Evolutionary conservation across 2,113 vertebrate species (phyloP), one percentile per base, ranked within the genome.

Genomic region (Pseudopipra pipra): DNA sequence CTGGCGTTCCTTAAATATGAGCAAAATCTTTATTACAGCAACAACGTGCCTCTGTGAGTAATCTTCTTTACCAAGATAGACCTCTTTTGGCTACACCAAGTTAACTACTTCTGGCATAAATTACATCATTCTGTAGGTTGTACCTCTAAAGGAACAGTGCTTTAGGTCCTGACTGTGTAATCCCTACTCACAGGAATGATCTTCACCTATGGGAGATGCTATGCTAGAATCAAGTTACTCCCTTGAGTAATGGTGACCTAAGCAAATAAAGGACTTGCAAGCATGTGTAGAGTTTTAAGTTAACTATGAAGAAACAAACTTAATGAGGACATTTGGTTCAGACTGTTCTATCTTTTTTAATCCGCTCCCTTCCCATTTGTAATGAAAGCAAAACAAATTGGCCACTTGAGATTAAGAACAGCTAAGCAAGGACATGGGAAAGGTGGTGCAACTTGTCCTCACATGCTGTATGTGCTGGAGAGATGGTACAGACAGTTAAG

Each of bases 311-410:
- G 87, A 90, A 96, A 96, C 61, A 75, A 90, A 22, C 56, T 77
- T 93, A 87, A 95, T 51, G 79, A 94, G 88, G 83, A 95, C 83
- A 84, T 68, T 87, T n/a, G 27, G 92, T 95, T 96, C 95, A 93
- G 80, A 75, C 61, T 95, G 82, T 96, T 92, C 93, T 47, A 75
- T 63, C 72, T 62, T 88, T 72, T 62, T 81, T 90, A 77, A 87
- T 77, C 68, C 63, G 56, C 56, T 90, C 83, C 44, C 65, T 87
- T 68, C 47, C 23, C 61, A 33, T 89, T 75, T 66, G 56, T 63
- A 88, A 95, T 7, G 85, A 90, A 93, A 93, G 56, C 51, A 93
- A 83, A 93, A 96, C 63, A 94, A 93, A 96, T 37, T 72, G 46
- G 88, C 41, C 86, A 61, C 86, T 94, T 65, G 95, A 92, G 93